Evolutionary conservation across 37 sponge, comb jelly and placozoan species (phyloP).

Genomic region (Dysidea cf. avara): DNA sequence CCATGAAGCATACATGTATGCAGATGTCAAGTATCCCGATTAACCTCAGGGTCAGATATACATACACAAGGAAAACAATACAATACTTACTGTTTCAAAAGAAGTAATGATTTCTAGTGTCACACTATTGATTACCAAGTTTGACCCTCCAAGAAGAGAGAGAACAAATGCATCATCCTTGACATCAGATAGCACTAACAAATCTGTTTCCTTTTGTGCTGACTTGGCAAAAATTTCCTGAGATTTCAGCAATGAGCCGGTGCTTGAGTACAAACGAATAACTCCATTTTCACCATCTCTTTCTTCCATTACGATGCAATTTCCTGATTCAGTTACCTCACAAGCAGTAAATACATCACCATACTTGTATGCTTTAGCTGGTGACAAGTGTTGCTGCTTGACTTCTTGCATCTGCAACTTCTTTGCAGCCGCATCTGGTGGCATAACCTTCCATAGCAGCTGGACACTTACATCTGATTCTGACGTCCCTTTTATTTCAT

Average conservation of each 20-base stretch:
- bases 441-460: slow-evolving; percentile 31
- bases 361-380: slow-evolving; percentile 14
- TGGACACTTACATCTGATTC: background rate
- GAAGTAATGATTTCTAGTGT: slow-evolving; percentile 6
- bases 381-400: background rate
- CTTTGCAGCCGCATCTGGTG: background rate
- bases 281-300: background rate
- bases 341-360: slow-evolving; percentile 40
- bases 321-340: slow-evolving; percentile 37
- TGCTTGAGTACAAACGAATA: slow-evolving; percentile 31
- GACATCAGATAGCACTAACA: slow-evolving; percentile 24
- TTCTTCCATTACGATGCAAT: slow-evolving; percentile 42
- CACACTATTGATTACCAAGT: slow-evolving; percentile 27
- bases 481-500: background rate
- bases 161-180: slow-evolving; percentile 32
- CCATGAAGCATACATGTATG: no score
- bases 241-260: slow-evolving; percentile 22
- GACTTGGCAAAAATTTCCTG: background rate
- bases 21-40: no score
- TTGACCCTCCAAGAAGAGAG: slow-evolving; percentile 42
- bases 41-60: no score
- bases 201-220: background rate
- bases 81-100: slow-evolving; percentile 30
- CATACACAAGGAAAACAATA: no score
- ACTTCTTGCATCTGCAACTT: background rate